Evolutionary conservation across 2,113 vertebrate genomes (phyloP), one percentile per base, ranked within the genome.

Genomic region (Tricholaema leucomelas): DNA sequence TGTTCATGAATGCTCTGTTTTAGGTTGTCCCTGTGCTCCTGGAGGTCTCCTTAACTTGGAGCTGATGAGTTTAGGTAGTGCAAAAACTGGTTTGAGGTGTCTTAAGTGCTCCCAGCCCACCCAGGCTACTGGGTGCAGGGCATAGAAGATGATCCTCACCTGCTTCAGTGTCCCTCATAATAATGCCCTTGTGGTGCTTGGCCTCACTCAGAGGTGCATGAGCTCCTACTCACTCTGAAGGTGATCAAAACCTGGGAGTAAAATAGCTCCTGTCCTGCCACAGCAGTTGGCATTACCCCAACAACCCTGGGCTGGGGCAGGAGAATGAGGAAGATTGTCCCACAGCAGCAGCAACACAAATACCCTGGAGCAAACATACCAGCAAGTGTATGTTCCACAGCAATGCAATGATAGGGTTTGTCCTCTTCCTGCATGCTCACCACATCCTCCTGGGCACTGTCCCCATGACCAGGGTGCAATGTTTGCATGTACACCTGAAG

Each of bases 401-500:
- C 18, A 11, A 10, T 23, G 60, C 0, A 9, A 38, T 8, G 55
- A 20, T 46, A 19, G 28, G 36, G 21, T 40, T 38, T 83, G 73
- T 77, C 15, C 44, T 86, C 54, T 87, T 42, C 78, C 36, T 10
- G 14, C 70, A 3, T 5, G 10, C 6, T 60, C 24, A 27, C n/a
- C 3, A 0, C 2, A 27, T 10, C 60, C 81, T 10, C 50, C 9
- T 1, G 3, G 40, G 52, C 6, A 10, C 69, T 3, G n/a, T 14
- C 21, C 55, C 36, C 25, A 1, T 21, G 24, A 35, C 15, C 0
- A 72, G 55, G 59, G 8, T 7, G 24, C 56, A 15, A 16, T 10
- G 3, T 9, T 36, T 18, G 17, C n/a, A 4, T 0, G 1, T 2
- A 5, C 7, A 16, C 24, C 50, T 10, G 2, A 21, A 58, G 27